Conservation (phyloP, 2,797 vertebrate species). For the Urophycis tenuis region DNA sequence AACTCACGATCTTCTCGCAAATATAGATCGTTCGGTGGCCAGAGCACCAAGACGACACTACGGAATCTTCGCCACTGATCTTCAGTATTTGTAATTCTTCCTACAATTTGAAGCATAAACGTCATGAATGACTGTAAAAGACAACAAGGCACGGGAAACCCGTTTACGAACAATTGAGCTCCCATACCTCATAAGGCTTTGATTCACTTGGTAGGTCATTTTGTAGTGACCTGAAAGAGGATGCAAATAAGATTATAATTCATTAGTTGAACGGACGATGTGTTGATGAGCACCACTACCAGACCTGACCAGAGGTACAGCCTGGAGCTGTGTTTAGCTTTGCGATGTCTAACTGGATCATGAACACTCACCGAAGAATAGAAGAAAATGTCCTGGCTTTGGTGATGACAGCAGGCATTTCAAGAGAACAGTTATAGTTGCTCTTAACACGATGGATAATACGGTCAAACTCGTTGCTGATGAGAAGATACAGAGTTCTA, state of each 20-base stretch:
- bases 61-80: slow-evolving; percentile 51
- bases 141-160: not conserved
- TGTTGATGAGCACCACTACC: no score
- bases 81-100: slow-evolving; percentile 72
- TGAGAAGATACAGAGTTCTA: slow-evolving; percentile 6
- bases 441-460: not conserved
- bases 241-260: not conserved
- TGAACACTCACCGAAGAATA: slow-evolving; percentile 54
- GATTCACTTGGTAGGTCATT: slow-evolving; percentile 36
- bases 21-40: slow-evolving; percentile 68
- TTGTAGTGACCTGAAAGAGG: slow-evolving; percentile 50
- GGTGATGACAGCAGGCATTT: slow-evolving; percentile 56
- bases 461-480: not conserved
- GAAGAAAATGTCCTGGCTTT: slow-evolving; percentile 46
- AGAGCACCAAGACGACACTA: slow-evolving; percentile 66
- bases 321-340: not conserved
- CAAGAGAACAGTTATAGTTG: not conserved
- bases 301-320: not conserved
- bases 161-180: not conserved
- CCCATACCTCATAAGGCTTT: slow-evolving; percentile 54
- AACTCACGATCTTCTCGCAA: slow-evolving; percentile 78
- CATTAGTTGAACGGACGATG: not conserved
- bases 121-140: not conserved
- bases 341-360: not conserved
- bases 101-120: slow-evolving; percentile 55